A percentile compares a stretch with the other conserved stretches of the same genome.
Conservation (phyloP, 2,888 invertebrate species). For the Saturnia pavonia region DNA sequence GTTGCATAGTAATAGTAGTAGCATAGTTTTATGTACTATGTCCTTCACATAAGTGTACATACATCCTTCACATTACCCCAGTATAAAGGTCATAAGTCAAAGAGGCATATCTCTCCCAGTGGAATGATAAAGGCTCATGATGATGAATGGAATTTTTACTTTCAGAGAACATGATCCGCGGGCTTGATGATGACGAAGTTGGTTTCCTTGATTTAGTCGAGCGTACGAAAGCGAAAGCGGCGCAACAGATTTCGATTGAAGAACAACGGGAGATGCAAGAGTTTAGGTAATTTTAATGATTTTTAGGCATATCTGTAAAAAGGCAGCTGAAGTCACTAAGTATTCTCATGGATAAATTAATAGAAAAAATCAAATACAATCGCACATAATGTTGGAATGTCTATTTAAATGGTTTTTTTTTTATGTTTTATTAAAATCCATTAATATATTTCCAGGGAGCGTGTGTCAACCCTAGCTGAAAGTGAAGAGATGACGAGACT, state of each 20-base stretch:
- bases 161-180: slow-evolving; percentile 92
- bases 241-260: slow-evolving; percentile 91
- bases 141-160: background rate
- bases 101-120: no score
- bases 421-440: background rate
- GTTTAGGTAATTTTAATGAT: slow-evolving; percentile 82
- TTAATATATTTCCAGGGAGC: slow-evolving; percentile 65
- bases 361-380: no score
- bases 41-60: no score
- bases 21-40: no score
- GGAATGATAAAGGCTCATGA: no score
- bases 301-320: no score
- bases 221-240: slow-evolving; percentile 91
- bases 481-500: slow-evolving; percentile 70
- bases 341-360: no score
- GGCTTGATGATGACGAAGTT: slow-evolving; percentile 97
- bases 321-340: no score
- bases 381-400: no score
- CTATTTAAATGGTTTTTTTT: background rate
- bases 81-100: no score
- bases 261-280: slow-evolving; percentile 93
- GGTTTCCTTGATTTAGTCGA: slow-evolving; percentile 96
- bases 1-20: no score
- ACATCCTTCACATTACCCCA: no score
- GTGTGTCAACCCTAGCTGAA: slow-evolving; percentile 71